Evolutionary conservation across 92 coral and sea anemone species (phyloP).

Genomic region (Chrysogorgia sp.): DNA sequence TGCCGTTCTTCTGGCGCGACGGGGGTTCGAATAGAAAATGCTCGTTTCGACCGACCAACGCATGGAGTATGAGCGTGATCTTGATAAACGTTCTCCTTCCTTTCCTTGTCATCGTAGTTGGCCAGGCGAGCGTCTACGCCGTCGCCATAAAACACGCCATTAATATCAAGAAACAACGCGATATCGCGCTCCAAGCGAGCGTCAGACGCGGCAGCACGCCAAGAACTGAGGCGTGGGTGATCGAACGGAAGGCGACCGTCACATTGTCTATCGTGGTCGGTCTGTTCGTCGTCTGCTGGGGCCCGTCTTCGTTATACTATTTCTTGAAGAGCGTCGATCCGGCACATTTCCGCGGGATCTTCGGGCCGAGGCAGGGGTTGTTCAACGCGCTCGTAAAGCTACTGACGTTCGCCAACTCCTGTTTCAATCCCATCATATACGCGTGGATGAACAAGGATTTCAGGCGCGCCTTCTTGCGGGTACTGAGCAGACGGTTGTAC

Average conservation of each 20-base stretch:
- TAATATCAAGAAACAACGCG: conserved; percentile 10
- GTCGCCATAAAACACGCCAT: conserved; percentile 28
- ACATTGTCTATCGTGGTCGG: conserved; percentile 90
- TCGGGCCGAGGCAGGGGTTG: conserved; percentile 53
- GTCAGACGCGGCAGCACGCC: background rate
- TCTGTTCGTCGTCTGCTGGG: conserved; percentile 82
- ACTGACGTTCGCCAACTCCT: conserved; percentile 81
- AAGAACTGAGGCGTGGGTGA: conserved; percentile 33
- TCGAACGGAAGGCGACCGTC: conserved; percentile 74
- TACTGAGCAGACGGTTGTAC: conserved; percentile 32
- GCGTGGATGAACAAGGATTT: conserved; percentile 94
- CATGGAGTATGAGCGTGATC: conserved; percentile 28
- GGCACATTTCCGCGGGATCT: conserved; percentile 64
- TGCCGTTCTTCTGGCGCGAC: conserved; percentile 29
- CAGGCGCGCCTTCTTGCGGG: conserved; percentile 71
- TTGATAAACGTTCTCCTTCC: conserved; percentile 23
- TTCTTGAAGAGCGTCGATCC: conserved; percentile 75
- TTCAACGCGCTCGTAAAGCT: conserved; percentile 86
- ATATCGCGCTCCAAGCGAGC: too few species aligned
- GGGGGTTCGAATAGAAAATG: background rate
- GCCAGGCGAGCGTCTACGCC: conserved; percentile 12
- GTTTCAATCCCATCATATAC: conserved; percentile 88
- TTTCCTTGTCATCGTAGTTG: background rate
- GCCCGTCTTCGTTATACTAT: conserved; percentile 91
- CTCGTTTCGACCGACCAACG: conserved; percentile 24